Evolutionary conservation across 2,888 invertebrate species (phyloP), one percentile per base, ranked within the genome.

Genomic region (Melanchra persicariae): DNA sequence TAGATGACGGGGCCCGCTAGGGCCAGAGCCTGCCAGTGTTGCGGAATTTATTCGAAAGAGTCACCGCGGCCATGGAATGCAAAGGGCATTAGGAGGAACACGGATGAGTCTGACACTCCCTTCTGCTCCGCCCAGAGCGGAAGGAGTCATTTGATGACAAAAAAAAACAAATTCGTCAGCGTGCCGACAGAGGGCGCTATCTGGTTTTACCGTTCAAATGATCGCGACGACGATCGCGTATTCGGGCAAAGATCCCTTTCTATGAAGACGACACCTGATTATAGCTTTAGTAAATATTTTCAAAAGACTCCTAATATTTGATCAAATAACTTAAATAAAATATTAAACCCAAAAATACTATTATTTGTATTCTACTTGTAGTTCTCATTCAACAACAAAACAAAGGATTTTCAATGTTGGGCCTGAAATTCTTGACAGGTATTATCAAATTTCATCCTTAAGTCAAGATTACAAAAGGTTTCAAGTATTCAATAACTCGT

Each of bases 391-490:
- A 59, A 52, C 60, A 30, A 26, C 3, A 55, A n/a, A 70, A 59
- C 37, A 60, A 64, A 64, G 60, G 43, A 22, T 65, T 64, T 57
- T 55, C 47, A 59, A 62, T 62, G 58, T 24, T 9, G 12, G 24
- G 6, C 22, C n/a, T 58, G 37, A n/a, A 59, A 54, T 49, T 73
- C 15, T 10, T 62, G 77, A 66, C 79, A 66, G 74, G 62, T 79
- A 79, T 66, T 72, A 79, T 73, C 37, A 62, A 79, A 72, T 72
- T 79, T 79, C 74, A 54, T 59, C 58, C 43, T 12, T 22, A 22
- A 66, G 57, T 6, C 34, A 55, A 66, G 24, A 59, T 78, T 61
- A 34, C 43, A 37, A 61, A 58, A 65, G 57, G 24, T 62, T 73
- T 62, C 57, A 58, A 72, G 43, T 66, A 45, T 79, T 77, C 52